These are phyloP conservation scores for Pagrus major DNA, from an alignment of 2,113 vertebrate species.

Conservation along the genomic window DNA sequence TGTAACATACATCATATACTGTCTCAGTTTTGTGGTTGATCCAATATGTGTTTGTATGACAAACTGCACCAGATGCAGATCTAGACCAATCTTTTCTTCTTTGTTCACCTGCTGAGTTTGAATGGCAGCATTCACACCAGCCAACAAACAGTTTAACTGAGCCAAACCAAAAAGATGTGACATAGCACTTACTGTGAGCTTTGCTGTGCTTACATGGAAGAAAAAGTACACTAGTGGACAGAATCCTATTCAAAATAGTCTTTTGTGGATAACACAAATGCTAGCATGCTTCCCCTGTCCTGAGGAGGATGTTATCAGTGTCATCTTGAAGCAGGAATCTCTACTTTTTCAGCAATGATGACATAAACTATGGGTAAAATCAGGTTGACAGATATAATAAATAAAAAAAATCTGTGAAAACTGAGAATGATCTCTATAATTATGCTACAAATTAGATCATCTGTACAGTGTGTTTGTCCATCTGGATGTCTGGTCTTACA, in stretches of 20 bases:
- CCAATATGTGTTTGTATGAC: no score
- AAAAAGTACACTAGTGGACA: not conserved
- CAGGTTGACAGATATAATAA: not conserved
- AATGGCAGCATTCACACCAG: no score
- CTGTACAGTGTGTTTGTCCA: not conserved
- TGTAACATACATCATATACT: no score
- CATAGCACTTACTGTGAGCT: not conserved
- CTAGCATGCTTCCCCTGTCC: not conserved
- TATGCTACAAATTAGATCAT: not conserved
- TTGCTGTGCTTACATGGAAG: not conserved
- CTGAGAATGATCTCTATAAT: not conserved
- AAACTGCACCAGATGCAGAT: no score
- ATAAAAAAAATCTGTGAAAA: not conserved
- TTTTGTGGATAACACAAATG: not conserved
- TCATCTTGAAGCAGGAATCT: not conserved
- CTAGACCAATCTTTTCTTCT: not conserved
- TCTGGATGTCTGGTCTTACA: constrained; percentile 86
- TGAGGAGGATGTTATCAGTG: not conserved
- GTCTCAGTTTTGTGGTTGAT: no score
- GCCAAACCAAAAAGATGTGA: not conserved
- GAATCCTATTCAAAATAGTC: not conserved
- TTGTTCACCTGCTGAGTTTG: no score
- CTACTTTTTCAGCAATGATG: no score
- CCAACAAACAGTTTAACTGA: not conserved
- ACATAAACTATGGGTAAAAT: not conserved